Evolutionary conservation across 1,140 invertebrate genomes (phyloP).

Genomic region (Cyclargus thomasi): DNA sequence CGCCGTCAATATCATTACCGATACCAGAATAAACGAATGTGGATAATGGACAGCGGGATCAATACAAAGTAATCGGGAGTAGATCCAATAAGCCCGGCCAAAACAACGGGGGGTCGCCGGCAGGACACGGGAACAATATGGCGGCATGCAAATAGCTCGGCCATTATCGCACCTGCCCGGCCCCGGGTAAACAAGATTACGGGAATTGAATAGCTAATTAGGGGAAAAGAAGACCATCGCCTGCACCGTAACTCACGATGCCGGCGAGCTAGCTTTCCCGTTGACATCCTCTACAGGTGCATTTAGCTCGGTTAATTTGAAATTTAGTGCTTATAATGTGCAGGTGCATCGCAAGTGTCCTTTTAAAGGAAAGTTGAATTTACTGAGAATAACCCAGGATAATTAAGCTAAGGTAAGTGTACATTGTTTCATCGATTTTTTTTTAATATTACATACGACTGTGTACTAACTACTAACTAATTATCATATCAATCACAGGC

Average conservation of each 20-base stretch:
- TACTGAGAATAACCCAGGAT: not conserved
- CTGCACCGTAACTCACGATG: slow-evolving; percentile 69
- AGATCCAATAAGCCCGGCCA: slow-evolving; percentile 71
- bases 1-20: slow-evolving; percentile 55
- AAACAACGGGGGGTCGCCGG: slow-evolving; percentile 66
- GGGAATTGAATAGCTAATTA: slow-evolving; percentile 74
- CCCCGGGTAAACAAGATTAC: slow-evolving; percentile 72
- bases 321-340: slow-evolving; percentile 46
- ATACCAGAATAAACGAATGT: slow-evolving; percentile 71
- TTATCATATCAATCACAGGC: no score
- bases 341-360: slow-evolving; percentile 2
- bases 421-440: no score
- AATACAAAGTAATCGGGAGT: slow-evolving; percentile 73
- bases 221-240: slow-evolving; percentile 69
- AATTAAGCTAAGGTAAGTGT: not conserved
- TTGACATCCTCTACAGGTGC: slow-evolving; percentile 62
- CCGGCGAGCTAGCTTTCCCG: slow-evolving; percentile 63
- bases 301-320: slow-evolving; percentile 8
- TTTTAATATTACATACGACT: no score
- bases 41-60: slow-evolving; percentile 72
- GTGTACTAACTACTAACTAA: no score
- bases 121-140: slow-evolving; percentile 72
- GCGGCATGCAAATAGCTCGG: slow-evolving; percentile 73
- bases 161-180: slow-evolving; percentile 74
- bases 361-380: slow-evolving; percentile 1